Evolutionary conservation across 2,888 invertebrate species (phyloP).

Genomic region (Dicyrtoma fusca): DNA sequence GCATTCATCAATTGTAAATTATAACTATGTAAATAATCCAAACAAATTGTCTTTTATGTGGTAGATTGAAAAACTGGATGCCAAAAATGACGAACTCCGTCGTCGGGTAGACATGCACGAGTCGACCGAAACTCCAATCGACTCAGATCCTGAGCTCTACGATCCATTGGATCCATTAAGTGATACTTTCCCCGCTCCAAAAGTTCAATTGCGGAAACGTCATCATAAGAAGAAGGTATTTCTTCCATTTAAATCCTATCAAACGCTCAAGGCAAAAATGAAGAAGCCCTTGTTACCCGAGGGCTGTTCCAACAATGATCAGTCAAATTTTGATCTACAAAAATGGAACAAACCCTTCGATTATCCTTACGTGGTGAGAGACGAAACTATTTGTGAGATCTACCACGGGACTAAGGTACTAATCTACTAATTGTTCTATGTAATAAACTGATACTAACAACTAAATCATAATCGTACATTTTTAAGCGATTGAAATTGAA

Average conservation of each 20-base stretch:
- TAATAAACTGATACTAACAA: not conserved
- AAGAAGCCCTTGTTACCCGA: too few species aligned
- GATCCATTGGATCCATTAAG: constrained; percentile 11
- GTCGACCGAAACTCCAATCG: constrained; percentile 14
- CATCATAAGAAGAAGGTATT: too few species aligned
- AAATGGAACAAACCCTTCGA: too few species aligned
- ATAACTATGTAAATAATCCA: not conserved
- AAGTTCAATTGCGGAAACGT: too few species aligned
- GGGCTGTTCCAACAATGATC: too few species aligned
- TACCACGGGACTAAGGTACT: constrained; percentile 81
- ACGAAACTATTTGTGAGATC: constrained; percentile 75
- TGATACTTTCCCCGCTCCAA: too few species aligned
- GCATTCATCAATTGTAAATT: too few species aligned
- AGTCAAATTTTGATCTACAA: too few species aligned
- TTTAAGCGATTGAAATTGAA: too few species aligned
- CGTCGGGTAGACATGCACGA: constrained; percentile 17
- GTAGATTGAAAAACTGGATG: constrained; percentile 21
- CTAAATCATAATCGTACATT: not conserved
- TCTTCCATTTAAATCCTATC: too few species aligned
- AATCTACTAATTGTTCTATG: not conserved
- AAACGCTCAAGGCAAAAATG: too few species aligned
- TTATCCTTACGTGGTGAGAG: constrained; percentile 79
- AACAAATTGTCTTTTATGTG: constrained; percentile 4
- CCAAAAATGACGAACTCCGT: constrained; percentile 18
- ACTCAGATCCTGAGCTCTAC: constrained; percentile 20